These are phyloP conservation scores for Gymnocheta viridis DNA, from an alignment of 2,888 invertebrate species.

Conservation along the genomic window DNA sequence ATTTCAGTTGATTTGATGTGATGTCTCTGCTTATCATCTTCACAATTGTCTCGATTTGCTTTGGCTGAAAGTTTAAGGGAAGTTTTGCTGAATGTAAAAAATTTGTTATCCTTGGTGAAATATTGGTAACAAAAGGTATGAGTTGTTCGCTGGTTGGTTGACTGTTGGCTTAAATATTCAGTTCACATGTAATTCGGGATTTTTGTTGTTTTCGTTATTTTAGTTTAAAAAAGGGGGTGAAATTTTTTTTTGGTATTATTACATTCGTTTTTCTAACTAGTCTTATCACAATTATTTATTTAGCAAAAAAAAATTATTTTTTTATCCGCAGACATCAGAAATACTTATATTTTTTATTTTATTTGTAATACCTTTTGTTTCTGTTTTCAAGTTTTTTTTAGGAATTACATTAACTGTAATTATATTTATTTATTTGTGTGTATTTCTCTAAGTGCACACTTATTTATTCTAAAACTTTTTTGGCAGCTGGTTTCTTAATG, in stretches of 20 bases:
- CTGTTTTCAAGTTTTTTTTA: conserved; percentile 2
- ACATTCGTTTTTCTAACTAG: background rate
- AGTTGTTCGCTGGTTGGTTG: conserved; percentile 15
- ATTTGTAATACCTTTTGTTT: background rate
- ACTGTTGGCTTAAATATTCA: conserved; percentile 57
- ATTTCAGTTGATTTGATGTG: conserved; percentile 52
- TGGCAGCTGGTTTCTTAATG: conserved; percentile 37
- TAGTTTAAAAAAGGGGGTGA: conserved; percentile 51
- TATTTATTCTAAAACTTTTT: conserved; percentile 33
- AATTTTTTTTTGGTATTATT: conserved; percentile 6
- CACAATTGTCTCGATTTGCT: conserved; percentile 40
- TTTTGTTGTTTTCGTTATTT: conserved; percentile 58
- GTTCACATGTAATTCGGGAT: conserved; percentile 65
- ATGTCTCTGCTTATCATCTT: conserved; percentile 49
- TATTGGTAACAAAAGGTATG: conserved; percentile 9
- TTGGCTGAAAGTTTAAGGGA: conserved; percentile 59
- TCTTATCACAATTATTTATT: conserved; percentile 66
- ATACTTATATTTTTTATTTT: background rate
- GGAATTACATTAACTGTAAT: conserved; percentile 20
- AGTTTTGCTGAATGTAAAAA: conserved; percentile 50
- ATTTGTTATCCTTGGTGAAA: background rate
- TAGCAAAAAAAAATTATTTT: conserved; percentile 57
- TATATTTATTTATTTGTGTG: conserved; percentile 4
- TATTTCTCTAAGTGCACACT: background rate
- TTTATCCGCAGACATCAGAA: conserved; percentile 61